Evolutionary conservation across 2,113 vertebrate species (phyloP).

Genomic region (Equus quagga): DNA sequence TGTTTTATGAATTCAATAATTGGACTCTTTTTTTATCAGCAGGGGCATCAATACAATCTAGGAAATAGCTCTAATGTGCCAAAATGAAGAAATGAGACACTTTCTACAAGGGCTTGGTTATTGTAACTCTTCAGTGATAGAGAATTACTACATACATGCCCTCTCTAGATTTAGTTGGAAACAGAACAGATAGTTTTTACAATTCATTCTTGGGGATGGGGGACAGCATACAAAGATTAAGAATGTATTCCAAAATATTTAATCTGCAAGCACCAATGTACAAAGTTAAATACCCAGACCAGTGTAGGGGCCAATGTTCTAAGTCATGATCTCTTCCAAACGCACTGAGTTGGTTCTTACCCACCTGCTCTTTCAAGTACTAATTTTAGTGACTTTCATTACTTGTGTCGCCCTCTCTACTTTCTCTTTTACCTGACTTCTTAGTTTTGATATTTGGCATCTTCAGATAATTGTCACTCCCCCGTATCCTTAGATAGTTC

Average conservation of each 20-base stretch:
- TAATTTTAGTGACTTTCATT: not conserved
- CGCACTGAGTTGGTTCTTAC: not conserved
- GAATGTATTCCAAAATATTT: slow-evolving; percentile 32
- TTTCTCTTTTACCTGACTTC: not conserved
- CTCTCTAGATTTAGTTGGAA: slow-evolving; percentile 6
- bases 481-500: not conserved
- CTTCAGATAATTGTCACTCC: not conserved
- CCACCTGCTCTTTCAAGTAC: not conserved
- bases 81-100: slow-evolving; percentile 13
- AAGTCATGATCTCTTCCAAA: slow-evolving; percentile 15
- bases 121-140: not conserved
- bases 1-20: not conserved
- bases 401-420: not conserved
- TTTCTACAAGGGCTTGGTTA: not conserved
- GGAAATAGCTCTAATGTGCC: not conserved
- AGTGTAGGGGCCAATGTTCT: not conserved
- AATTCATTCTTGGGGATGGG: not conserved
- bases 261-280: not conserved
- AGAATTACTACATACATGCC: not conserved
- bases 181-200: not conserved
- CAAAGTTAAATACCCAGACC: not conserved
- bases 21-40: not conserved
- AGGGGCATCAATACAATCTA: not conserved
- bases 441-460: slow-evolving; percentile 1
- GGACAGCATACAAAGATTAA: not conserved